Evolutionary conservation across 2,797 vertebrate species (phyloP), one percentile per base, ranked within the genome.

Genomic region (Botia kubotai): DNA sequence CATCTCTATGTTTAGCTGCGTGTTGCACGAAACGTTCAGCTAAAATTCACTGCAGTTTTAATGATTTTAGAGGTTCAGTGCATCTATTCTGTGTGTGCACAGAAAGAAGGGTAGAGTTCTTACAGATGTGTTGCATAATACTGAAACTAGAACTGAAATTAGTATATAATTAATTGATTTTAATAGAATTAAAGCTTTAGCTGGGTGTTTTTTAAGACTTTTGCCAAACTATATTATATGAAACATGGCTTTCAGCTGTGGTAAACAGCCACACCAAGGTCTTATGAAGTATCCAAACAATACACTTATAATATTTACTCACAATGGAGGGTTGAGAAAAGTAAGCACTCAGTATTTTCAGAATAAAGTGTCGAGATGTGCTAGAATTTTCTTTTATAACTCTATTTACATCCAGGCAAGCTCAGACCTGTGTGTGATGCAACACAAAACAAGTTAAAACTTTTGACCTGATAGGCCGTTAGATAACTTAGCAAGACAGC

Each of bases 361-460:
- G 3, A 72, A 57, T 21, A 2, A 39, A 26, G 21, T 62, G 48
- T 29, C 10, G 17, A 39, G 6, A 43, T 48, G 43, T 21, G 55
- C 19, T 65, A n/a, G 43, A 52, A 55, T 48, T 39, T 57, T 76
- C 75, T 11, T 68, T 67, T 17, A 48, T 14, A 68, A 57, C 46
- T 26, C 14, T 16, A 68, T 19, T 58, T 48, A 4, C 39, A 68
- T 83, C 87, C 72, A 58, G 58, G 12, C 23, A 36, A 72, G 85
- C 78, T 81, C 58, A 63, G 75, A 72, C 85, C 52, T 74, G 83
- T 6, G 23, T 48, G 85, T 84, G 74, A 82, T 69, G 77, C 69
- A 86, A 81, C 43, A 66, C 43, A 73, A 69, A 79, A 63, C 81
- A 67, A 29, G 72, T 39, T 66, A 53, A 73, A 63, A 26, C 23